Percentiles rank a stretch among this genome's conserved stretches.
Evolutionary conservation across 1,140 invertebrate species (phyloP).

Genomic region (Sipha flava): DNA sequence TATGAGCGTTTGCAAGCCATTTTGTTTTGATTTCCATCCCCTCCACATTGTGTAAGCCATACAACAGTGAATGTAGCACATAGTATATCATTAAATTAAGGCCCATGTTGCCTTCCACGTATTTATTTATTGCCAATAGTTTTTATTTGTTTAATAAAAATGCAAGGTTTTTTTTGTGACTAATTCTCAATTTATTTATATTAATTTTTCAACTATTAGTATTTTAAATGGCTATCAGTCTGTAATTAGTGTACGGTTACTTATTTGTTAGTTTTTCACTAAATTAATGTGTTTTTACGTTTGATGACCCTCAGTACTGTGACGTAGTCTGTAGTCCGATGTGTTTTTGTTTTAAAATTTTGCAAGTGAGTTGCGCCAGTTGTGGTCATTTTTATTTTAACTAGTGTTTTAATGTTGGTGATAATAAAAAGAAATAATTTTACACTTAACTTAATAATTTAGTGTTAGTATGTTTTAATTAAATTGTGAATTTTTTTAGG

Average conservation of each 20-base stretch:
- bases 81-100: too few relatives aligned
- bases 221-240: too few relatives aligned
- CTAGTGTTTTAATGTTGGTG: neutral
- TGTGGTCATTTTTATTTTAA: neutral
- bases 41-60: too few relatives aligned
- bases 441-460: neutral
- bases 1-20: neutral
- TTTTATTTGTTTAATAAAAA: neutral
- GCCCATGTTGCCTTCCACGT: too few relatives aligned
- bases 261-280: too few relatives aligned
- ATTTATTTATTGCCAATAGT: too few relatives aligned
- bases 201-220: too few relatives aligned
- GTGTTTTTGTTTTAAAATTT: neutral
- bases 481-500: neutral
- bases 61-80: too few relatives aligned
- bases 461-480: neutral
- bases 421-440: neutral
- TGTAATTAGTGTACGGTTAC: too few relatives aligned
- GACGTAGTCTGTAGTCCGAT: neutral
- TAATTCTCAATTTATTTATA: neutral
- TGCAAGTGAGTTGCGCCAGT: neutral
- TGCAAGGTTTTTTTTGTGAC: neutral
- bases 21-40: neutral
- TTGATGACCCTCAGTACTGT: neutral
- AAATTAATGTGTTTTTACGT: neutral